Evolutionary conservation across 2,888 invertebrate species (phyloP), one percentile per base, ranked within the genome.

Genomic region (Rhamphomyia laevipes): DNA sequence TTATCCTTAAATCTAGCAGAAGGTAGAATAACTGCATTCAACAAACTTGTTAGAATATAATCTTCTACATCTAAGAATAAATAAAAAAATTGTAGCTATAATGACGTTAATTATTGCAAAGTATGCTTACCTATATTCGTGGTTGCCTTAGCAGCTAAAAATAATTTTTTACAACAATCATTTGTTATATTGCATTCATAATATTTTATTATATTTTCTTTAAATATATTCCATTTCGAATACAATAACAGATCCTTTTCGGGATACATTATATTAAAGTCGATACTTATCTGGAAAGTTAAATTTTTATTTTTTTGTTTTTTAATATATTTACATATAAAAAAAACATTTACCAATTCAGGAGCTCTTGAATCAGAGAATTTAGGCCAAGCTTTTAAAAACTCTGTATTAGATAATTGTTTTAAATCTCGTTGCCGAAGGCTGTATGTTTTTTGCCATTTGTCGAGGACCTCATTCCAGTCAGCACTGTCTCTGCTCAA

Each of bases 391-490:
- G 43, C 42, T 15, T 44, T 13, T n/a, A 52, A 44, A 45, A 52
- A 50, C 1, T 52, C 41, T 16, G 18, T 9, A 30, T 15, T 27
- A 9, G 41, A 27, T 43, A 45, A 16, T 33, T 5, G 10, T 17
- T 51, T 41, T 17, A 48, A 42, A 13, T 53, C 48, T 31, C 45
- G 30, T 23, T 48, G 51, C 17, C 53, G 47, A 10, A 55, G 13
- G 33, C 31, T 31, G 43, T 45, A 53, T 27, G 53, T 49, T 46
- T 41, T 50, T 46, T 46, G 31, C 50, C 51, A 53, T 46, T 53
- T 51, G 21, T 53, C 50, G 30, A 21, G 40, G 7, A 55, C 52
- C 13, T 53, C 55, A 35, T 38, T 43, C 53, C 55, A 53, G 30
- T 55, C 46, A 23, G 46, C 33, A 15, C 40, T 33, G 15, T 51